A percentile compares a stretch with the other conserved stretches of the same genome.
These are phyloP conservation scores for Raja brachyura DNA, from an alignment of 2,113 vertebrate species.

Conservation along the genomic window DNA sequence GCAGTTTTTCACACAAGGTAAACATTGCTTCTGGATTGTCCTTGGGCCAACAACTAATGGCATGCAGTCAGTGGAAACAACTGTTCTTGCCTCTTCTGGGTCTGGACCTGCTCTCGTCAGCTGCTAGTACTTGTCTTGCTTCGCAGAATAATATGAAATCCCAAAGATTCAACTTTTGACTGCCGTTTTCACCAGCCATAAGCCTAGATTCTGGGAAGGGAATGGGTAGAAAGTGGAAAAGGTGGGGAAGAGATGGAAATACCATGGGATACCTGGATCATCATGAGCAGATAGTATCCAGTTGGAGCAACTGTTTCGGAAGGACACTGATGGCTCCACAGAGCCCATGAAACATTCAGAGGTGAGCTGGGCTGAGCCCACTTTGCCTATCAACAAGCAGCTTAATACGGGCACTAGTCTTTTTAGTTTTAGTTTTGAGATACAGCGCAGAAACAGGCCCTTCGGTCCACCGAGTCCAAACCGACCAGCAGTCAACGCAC, in stretches of 20 bases:
- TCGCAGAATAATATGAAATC: background rate
- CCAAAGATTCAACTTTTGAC: background rate
- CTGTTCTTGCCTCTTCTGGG: background rate
- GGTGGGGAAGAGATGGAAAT: background rate
- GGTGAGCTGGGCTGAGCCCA: background rate
- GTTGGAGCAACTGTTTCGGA: background rate
- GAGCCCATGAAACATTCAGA: background rate
- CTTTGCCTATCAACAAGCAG: background rate
- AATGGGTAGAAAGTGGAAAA: background rate
- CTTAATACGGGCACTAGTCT: background rate
- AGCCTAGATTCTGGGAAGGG: background rate
- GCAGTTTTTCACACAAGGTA: background rate
- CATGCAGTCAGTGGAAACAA: background rate
- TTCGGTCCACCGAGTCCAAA: no score
- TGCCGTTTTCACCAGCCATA: background rate
- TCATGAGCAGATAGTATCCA: no score
- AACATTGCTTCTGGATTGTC: background rate
- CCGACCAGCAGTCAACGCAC: no score
- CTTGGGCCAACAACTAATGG: background rate
- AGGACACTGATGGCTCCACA: background rate
- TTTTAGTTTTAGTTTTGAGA: no score
- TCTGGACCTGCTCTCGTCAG: background rate
- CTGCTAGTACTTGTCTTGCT: background rate
- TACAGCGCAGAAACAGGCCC: no score
- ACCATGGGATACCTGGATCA: no score